Evolutionary conservation across 2,113 vertebrate genomes (phyloP).

Genomic region (Cyphomyrus plagiostoma): DNA sequence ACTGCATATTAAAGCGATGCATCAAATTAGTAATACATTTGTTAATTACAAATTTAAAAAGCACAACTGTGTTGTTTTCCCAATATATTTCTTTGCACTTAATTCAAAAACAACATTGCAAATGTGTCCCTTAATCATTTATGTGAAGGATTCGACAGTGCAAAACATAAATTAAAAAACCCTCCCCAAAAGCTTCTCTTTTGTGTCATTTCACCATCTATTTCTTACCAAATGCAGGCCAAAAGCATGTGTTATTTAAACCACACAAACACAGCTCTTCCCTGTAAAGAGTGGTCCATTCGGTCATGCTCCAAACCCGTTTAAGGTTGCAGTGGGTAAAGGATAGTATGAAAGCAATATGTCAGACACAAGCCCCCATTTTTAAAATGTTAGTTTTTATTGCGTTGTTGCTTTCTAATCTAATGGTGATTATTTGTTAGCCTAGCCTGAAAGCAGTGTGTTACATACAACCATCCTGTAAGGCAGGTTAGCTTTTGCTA

Average conservation of each 20-base stretch:
- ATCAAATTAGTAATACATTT: constrained; percentile 84
- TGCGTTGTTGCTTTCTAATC: background rate
- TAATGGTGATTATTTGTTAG: background rate
- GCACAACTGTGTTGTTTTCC: constrained; percentile 78
- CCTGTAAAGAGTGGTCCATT: background rate
- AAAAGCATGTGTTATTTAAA: background rate
- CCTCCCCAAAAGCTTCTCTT: constrained; percentile 79
- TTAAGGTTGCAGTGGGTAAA: background rate
- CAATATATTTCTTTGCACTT: constrained; percentile 62
- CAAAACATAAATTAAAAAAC: constrained; percentile 65
- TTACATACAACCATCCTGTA: background rate
- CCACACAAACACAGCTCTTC: background rate
- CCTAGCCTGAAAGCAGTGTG: background rate
- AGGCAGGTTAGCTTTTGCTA: background rate
- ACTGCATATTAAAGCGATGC: constrained; percentile 79
- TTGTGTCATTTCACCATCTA: constrained; percentile 45
- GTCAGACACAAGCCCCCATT: background rate
- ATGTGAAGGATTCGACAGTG: constrained; percentile 78
- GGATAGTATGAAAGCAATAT: background rate
- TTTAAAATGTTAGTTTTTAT: background rate
- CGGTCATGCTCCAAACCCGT: background rate
- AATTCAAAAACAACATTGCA: constrained; percentile 71
- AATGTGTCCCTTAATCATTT: constrained; percentile 80
- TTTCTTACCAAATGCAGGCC: background rate
- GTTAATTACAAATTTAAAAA: constrained; percentile 86